Conservation (phyloP, 2,888 invertebrate genomes). For the Penaeus monodon region DNA sequence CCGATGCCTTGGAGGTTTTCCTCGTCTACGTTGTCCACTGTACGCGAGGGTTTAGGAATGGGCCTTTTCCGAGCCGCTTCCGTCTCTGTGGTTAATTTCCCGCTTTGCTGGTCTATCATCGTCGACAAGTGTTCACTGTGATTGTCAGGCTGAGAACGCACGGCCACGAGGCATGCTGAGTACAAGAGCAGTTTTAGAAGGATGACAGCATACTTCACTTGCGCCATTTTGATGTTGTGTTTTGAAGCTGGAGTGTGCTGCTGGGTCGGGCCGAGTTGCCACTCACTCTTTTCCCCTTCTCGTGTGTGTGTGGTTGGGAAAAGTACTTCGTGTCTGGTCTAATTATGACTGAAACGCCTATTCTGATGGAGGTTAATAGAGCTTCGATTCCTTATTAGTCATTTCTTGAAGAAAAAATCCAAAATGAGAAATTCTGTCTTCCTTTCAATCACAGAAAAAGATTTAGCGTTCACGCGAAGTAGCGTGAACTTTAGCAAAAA, state of each 20-base stretch:
- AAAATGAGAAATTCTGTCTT: too few relatives aligned
- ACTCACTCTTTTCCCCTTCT: background rate
- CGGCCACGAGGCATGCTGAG: constrained; percentile 30
- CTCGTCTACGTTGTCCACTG: background rate
- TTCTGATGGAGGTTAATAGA: too few relatives aligned
- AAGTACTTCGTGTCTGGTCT: too few relatives aligned
- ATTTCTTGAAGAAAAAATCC: too few relatives aligned
- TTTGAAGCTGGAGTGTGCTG: constrained; percentile 26
- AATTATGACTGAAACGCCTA: too few relatives aligned
- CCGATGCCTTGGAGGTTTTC: background rate
- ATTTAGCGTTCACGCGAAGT: too few relatives aligned
- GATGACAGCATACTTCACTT: constrained; percentile 7
- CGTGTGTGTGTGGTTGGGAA: background rate
- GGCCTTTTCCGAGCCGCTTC: background rate
- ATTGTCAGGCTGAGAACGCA: constrained; percentile 5
- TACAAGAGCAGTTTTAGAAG: constrained; percentile 31
- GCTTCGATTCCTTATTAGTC: too few relatives aligned
- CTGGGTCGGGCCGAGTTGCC: background rate
- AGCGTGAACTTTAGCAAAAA: too few relatives aligned
- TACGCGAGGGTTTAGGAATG: constrained; percentile 1
- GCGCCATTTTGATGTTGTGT: constrained; percentile 48
- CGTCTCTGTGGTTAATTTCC: background rate
- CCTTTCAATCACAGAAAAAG: too few relatives aligned
- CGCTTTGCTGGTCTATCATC: background rate
- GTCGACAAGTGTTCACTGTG: background rate